These are phyloP conservation scores for Struthio camelus DNA, from an alignment of 2,113 vertebrate species.

Conservation along the genomic window DNA sequence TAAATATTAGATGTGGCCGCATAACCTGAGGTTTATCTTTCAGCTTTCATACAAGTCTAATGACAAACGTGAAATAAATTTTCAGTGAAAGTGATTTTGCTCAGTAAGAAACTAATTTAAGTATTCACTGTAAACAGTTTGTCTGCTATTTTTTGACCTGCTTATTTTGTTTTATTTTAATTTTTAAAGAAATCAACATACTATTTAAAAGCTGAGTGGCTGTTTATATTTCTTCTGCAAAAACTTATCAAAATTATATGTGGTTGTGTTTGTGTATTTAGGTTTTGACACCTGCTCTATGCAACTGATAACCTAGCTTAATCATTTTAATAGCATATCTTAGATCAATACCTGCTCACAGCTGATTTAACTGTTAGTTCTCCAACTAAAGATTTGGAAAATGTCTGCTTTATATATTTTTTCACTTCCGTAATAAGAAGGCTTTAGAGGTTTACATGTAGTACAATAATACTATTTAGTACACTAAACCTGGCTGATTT, in stretches of 20 bases:
- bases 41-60: not conserved
- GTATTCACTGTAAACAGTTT: not conserved
- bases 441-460: not conserved
- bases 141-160: not conserved
- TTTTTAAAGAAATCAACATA: not conserved
- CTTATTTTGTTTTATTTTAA: not conserved
- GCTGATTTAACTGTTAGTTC: not conserved
- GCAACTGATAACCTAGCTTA: not conserved
- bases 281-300: not conserved
- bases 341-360: not conserved
- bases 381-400: not conserved
- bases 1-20: not conserved
- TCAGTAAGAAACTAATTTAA: not conserved
- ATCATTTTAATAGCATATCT: not conserved
- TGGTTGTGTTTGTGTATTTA: not conserved
- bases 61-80: not conserved
- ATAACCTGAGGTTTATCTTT: not conserved
- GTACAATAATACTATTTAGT: not conserved
- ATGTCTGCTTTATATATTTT: not conserved
- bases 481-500: not conserved
- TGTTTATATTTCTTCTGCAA: not conserved
- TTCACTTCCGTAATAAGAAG: not conserved
- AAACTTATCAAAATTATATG: not conserved
- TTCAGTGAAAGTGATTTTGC: not conserved
- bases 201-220: not conserved